These are phyloP conservation scores for Stramonita haemastoma DNA, from an alignment of 2,888 invertebrate species.

Conservation along the genomic window DNA sequence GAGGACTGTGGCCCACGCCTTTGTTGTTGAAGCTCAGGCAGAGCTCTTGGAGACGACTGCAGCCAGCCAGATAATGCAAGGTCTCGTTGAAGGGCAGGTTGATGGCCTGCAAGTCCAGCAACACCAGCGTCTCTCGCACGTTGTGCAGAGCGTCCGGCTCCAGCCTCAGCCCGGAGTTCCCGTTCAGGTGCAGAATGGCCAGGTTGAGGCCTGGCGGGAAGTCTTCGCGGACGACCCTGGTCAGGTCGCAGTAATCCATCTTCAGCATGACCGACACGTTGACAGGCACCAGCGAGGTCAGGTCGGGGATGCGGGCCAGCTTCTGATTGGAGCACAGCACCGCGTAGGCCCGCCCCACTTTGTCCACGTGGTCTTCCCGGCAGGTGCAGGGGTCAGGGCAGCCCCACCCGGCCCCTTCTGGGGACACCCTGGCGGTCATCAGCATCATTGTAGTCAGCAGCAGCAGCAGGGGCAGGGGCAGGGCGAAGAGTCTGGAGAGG, in stretches of 20 bases:
- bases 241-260: constrained; percentile 42
- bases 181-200: constrained; percentile 42
- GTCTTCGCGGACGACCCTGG: constrained; percentile 29
- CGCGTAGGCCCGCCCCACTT: constrained; percentile 42
- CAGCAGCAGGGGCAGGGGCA: background rate
- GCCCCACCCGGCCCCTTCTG: constrained; percentile 1
- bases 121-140: constrained; percentile 35
- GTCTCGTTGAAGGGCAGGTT: constrained; percentile 41
- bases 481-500: background rate
- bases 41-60: constrained; percentile 42
- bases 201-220: constrained; percentile 44
- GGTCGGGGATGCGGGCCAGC: constrained; percentile 40
- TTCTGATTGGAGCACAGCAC: constrained; percentile 43
- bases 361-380: constrained; percentile 35
- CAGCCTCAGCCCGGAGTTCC: constrained; percentile 36
- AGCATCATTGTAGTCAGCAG: background rate
- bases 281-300: constrained; percentile 21
- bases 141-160: constrained; percentile 39
- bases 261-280: constrained; percentile 39
- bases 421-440: background rate
- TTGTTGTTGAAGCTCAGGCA: constrained; percentile 49
- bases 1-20: constrained; percentile 6
- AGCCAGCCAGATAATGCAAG: constrained; percentile 37
- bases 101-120: constrained; percentile 43
- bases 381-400: constrained; percentile 47